Base-by-base conservation (phyloP, 1,140 invertebrate species). In the Elysia chlorotica region DNA sequence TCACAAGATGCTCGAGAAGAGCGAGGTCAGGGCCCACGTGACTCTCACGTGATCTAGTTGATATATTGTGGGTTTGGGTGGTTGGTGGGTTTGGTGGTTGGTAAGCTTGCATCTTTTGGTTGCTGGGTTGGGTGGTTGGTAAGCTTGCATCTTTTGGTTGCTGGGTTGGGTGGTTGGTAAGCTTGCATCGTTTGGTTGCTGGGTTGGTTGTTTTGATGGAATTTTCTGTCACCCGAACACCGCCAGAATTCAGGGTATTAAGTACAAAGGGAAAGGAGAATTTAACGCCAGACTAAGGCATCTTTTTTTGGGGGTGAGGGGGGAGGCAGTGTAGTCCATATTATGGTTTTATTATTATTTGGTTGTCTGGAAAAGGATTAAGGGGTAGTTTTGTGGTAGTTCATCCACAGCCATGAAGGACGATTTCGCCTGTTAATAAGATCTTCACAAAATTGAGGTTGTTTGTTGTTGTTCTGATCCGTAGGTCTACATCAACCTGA, bases 1-100 rank as follows among this genome's bases (percentile, higher is more conserved):
- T 56, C 78, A 83, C 28, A 61, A 79, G 21, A 82, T 85, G 79
- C 65, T 85, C 30, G 83, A 85, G 37, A 82, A 85, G 53, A 80
- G 79, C n/a, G 80, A 85, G 81, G 83, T 84, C 23, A 30, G 6
- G 33, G 10, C 3, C 19, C 0, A 23, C 28, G 17, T 33, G 48
- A 70, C 14, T 2, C 10, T 2, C 17, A 31, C 0, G 19, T 36
- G 35, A 17, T 21, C 5, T 65, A 53, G n/a, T 38, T 5, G 14
- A 0, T 25, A 33, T 5, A 3, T 17, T 57, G 2, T 0, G 19
- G 28, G 37, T 61, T 25, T 37, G 36, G 48, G 37, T 5, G 19
- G 1, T 0, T n/a, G n/a, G 41, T 48, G 17, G 19, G 2, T 3
- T 21, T 57, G 14, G 1, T 4, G 28, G 28, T 2, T 33, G 19